These are phyloP conservation scores for Romanogobio albipinnatus DNA, from an alignment of 2,113 vertebrate species.

Conservation along the genomic window DNA sequence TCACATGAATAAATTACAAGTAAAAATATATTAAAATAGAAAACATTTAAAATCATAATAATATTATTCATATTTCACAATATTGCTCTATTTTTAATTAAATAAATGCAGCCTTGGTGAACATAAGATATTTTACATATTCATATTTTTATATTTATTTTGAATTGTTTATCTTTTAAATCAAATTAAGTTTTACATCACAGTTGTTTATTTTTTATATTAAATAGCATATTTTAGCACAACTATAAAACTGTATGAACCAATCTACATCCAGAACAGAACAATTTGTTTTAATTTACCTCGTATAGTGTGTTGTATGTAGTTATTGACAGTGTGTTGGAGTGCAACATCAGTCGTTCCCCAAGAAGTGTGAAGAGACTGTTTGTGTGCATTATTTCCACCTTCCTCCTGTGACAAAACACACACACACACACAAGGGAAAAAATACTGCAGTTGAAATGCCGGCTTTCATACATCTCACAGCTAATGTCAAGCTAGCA, in stretches of 20 bases:
- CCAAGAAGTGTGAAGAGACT: conserved; percentile 96
- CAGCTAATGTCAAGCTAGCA: conserved; percentile 24
- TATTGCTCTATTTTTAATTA: no score
- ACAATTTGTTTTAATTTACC: conserved; percentile 72
- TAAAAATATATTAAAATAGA: background rate
- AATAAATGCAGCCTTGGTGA: no score
- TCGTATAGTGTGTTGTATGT: conserved; percentile 97
- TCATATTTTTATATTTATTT: no score
- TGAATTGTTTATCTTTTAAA: no score
- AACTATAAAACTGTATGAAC: background rate
- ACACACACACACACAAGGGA: conserved; percentile 36
- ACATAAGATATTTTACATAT: no score
- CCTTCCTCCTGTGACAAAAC: conserved; percentile 84
- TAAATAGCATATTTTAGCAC: background rate
- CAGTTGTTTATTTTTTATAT: background rate
- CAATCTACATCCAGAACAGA: background rate
- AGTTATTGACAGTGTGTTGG: conserved; percentile 89
- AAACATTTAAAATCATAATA: background rate
- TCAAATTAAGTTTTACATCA: no score
- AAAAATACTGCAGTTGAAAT: conserved; percentile 35
- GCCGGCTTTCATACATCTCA: conserved; percentile 13
- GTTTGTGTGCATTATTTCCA: conserved; percentile 98
- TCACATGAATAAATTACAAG: background rate
- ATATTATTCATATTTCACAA: background rate
- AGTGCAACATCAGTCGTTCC: conserved; percentile 92